These are phyloP conservation scores for Seriola rivoliana DNA, from an alignment of 2,113 vertebrate genomes.

Conservation along the genomic window DNA sequence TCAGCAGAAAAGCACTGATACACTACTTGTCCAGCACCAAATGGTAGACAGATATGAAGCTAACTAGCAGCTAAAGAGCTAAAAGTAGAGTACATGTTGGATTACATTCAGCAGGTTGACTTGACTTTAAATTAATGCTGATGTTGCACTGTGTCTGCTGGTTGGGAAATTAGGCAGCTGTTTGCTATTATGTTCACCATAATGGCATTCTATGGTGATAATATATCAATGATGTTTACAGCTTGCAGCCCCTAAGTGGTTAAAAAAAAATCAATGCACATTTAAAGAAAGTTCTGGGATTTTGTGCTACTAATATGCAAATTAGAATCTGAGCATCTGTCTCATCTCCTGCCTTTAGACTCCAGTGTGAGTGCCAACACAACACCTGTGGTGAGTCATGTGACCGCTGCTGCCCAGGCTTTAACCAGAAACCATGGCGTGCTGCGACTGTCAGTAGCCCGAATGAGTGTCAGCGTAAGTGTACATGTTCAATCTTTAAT, in stretches of 20 bases:
- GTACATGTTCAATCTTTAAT: constrained; percentile 29
- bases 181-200: not conserved
- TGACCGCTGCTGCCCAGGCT: constrained; percentile 90
- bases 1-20: too few relatives aligned
- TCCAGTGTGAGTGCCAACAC: constrained; percentile 91
- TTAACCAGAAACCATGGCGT: constrained; percentile 90
- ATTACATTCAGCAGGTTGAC: too few relatives aligned
- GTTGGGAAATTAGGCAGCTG: not conserved
- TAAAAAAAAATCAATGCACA: not conserved
- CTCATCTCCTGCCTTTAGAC: constrained; percentile 77
- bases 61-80: too few relatives aligned
- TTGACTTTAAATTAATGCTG: too few relatives aligned
- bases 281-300: not conserved
- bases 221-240: constrained; percentile 12
- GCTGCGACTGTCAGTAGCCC: constrained; percentile 84
- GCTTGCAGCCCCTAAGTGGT: not conserved
- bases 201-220: not conserved
- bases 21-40: too few relatives aligned
- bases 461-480: constrained; percentile 91
- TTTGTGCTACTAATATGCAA: not conserved
- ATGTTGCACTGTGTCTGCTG: not conserved
- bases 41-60: too few relatives aligned
- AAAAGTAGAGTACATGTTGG: too few relatives aligned
- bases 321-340: not conserved
- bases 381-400: constrained; percentile 95